Conservation (phyloP, 2,797 vertebrate species). For the Lacerta viridis region DNA sequence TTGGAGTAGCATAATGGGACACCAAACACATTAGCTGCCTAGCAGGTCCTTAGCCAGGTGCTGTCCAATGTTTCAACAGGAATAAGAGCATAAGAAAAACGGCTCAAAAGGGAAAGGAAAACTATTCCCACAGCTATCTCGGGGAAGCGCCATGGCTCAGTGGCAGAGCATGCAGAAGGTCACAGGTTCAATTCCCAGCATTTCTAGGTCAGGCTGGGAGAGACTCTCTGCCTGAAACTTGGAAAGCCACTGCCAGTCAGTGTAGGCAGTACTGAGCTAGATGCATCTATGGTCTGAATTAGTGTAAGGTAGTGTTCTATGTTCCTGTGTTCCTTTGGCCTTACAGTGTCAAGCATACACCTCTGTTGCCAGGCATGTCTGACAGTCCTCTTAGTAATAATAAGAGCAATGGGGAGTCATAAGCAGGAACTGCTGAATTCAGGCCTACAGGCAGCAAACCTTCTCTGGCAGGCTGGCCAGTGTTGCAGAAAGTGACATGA, state of each 20-base stretch:
- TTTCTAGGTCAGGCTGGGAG: no score
- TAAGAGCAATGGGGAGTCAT: not conserved
- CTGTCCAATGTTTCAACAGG: not conserved
- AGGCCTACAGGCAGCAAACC: not conserved
- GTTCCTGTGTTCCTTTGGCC: not conserved
- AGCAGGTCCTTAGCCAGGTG: conserved; percentile 1
- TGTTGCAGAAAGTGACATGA: not conserved
- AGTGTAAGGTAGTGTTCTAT: not conserved
- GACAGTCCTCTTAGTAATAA: not conserved
- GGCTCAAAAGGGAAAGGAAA: not conserved
- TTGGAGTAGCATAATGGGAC: conserved; percentile 21
- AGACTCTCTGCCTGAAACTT: no score
- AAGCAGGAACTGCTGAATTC: not conserved
- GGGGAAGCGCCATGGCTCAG: no score
- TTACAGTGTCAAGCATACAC: not conserved
- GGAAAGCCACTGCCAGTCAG: no score
- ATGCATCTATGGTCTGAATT: no score
- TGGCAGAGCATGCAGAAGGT: no score
- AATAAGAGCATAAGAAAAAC: not conserved
- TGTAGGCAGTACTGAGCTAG: no score
- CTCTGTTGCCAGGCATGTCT: not conserved
- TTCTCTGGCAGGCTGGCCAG: not conserved
- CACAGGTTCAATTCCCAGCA: no score
- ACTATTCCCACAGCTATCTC: not conserved
- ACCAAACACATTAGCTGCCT: conserved; percentile 4